phyloP scores from a whole-genome alignment of 64 coral and sea anemone species.

The Montipora foliosa region DNA sequence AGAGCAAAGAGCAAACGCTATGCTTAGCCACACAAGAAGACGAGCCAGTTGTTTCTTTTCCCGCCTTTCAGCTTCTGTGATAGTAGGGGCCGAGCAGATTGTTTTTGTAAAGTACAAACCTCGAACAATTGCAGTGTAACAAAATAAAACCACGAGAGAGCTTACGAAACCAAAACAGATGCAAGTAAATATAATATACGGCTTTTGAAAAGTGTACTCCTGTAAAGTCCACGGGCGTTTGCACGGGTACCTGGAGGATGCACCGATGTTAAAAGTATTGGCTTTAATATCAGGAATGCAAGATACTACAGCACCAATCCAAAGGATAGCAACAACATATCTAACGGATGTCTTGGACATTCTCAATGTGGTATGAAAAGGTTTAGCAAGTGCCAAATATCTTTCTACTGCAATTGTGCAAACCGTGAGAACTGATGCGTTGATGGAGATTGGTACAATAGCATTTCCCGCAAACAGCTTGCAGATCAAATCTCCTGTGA shows the following conservation, averaged over 20 bases:
- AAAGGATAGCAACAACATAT: slow-evolving; percentile 9
- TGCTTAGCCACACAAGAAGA: slow-evolving; percentile 9
- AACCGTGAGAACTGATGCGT: slow-evolving; percentile 9
- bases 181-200: slow-evolving; percentile 24
- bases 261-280: neutral
- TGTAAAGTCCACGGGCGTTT: slow-evolving; percentile 35
- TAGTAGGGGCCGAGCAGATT: slow-evolving; percentile 18
- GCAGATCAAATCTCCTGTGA: slow-evolving; percentile 28
- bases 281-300: slow-evolving; percentile 40
- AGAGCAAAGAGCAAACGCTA: slow-evolving; percentile 25
- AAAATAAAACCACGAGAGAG: slow-evolving; percentile 14
- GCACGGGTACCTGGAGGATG: slow-evolving; percentile 7
- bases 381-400: slow-evolving; percentile 41
- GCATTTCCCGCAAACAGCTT: slow-evolving; percentile 47
- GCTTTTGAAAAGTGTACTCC: slow-evolving; percentile 7
- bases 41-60: slow-evolving; percentile 38
- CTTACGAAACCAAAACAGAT: slow-evolving; percentile 19
- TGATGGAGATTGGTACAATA: slow-evolving; percentile 23
- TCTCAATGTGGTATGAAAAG: neutral
- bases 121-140: slow-evolving; percentile 47
- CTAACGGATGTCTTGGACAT: neutral
- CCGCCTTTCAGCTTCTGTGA: neutral
- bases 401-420: slow-evolving; percentile 45
- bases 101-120: slow-evolving; percentile 47
- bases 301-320: slow-evolving; percentile 13